A percentile compares a stretch with the other conserved stretches of the same genome.
Conservation (phyloP, 1,140 invertebrate species). For the Centruroides sculpturatus region DNA sequence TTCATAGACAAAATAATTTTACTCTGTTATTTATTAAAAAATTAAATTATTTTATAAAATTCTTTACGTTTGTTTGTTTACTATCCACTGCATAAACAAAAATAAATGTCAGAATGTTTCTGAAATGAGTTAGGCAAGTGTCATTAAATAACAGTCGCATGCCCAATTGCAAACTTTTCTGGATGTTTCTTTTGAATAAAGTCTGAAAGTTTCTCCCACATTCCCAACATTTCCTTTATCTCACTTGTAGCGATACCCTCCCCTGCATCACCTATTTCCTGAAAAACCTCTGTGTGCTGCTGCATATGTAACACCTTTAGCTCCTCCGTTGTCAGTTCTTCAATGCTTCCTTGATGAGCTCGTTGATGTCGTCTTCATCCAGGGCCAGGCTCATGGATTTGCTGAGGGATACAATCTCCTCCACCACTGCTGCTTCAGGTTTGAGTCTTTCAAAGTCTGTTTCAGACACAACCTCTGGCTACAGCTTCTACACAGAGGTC, state of each 20-base stretch:
- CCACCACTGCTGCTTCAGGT: conserved; percentile 12
- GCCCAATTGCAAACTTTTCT: too few species aligned
- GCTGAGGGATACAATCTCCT: conserved; percentile 22
- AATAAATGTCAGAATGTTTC: too few species aligned
- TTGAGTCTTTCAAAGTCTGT: too few species aligned
- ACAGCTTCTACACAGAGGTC: not conserved
- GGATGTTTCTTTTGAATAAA: too few species aligned
- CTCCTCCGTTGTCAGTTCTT: conserved; percentile 20
- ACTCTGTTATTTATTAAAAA: too few species aligned
- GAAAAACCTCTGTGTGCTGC: not conserved
- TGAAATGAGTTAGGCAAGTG: too few species aligned
- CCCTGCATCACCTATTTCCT: not conserved
- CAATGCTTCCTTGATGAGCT: conserved; percentile 20
- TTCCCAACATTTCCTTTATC: not conserved
- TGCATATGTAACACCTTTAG: not conserved
- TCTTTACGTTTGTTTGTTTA: too few species aligned
- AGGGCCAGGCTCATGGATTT: conserved; percentile 6
- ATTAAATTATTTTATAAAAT: too few species aligned
- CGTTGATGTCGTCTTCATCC: conserved; percentile 20
- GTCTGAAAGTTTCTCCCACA: too few species aligned
- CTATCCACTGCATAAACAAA: too few species aligned
- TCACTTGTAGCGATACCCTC: not conserved
- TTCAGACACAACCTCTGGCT: not conserved
- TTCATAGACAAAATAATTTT: too few species aligned
- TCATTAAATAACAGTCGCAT: too few species aligned